A percentile compares a stretch with the other conserved stretches of the same genome.
Conservation (phyloP, 2,113 vertebrate genomes). For the human (Homo sapiens) region DNA sequence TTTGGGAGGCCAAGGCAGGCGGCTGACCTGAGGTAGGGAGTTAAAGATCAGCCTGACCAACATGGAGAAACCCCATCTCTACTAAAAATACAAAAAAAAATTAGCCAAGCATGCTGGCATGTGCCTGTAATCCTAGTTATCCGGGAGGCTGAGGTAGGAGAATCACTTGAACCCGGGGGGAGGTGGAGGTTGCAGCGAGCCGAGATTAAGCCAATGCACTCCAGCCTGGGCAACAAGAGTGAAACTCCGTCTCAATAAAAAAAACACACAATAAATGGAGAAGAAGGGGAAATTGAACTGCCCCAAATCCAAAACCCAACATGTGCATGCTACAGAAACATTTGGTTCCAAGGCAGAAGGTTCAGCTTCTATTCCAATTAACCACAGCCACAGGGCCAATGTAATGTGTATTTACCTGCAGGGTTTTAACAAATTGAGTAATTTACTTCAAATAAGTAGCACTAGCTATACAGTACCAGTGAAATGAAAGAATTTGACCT, state of each 20-base stretch:
- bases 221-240: background rate
- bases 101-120: too few species aligned
- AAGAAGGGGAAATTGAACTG: background rate
- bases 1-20: too few species aligned
- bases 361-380: background rate
- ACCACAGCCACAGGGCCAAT: background rate
- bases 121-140: background rate
- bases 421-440: background rate
- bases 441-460: slow-evolving; percentile 32
- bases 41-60: too few species aligned
- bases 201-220: background rate
- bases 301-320: background rate
- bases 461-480: background rate
- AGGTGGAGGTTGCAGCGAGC: background rate
- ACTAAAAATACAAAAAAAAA: background rate
- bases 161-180: background rate
- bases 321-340: background rate
- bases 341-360: background rate
- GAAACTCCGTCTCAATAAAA: background rate
- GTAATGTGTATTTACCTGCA: background rate
- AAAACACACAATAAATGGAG: background rate
- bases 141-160: background rate
- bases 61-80: too few species aligned
- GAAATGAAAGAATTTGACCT: slow-evolving; percentile 30
- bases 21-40: too few species aligned